Evolutionary conservation across 2,888 invertebrate genomes (phyloP).

Genomic region (Agrochola lota): DNA sequence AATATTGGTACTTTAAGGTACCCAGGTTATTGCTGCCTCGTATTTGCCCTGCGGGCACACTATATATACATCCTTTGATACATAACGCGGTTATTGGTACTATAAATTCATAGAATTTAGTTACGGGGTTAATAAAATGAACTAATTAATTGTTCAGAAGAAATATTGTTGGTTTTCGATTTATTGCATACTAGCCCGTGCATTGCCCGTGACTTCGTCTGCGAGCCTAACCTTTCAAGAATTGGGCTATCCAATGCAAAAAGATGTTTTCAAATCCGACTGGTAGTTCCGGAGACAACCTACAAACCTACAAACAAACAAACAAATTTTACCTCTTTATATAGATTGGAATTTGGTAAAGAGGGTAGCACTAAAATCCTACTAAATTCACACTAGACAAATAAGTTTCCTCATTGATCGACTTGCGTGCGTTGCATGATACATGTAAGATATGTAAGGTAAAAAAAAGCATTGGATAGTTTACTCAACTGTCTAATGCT

Average conservation of each 20-base stretch:
- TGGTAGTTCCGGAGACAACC: too few species aligned
- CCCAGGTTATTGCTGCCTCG: conserved; percentile 34
- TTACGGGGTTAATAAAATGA: conserved; percentile 14
- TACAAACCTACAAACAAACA: too few species aligned
- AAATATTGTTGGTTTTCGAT: neutral
- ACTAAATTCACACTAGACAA: neutral
- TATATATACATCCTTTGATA: conserved; percentile 16
- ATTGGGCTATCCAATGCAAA: too few species aligned
- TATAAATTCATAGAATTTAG: conserved; percentile 34
- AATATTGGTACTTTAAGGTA: conserved; percentile 44
- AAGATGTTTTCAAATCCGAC: too few species aligned
- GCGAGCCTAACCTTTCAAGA: too few species aligned
- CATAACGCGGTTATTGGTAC: conserved; percentile 29
- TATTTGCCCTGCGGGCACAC: conserved; percentile 29
- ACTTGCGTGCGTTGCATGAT: neutral
- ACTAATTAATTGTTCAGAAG: conserved; percentile 15
- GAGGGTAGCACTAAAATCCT: neutral
- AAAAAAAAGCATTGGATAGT: neutral
- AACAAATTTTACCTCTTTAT: too few species aligned
- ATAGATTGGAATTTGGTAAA: neutral
- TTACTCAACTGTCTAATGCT: too few species aligned
- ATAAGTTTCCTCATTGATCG: too few species aligned
- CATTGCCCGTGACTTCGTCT: too few species aligned
- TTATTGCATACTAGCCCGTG: neutral
- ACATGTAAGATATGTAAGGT: neutral